Base-by-base conservation (phyloP, 2,888 invertebrate species). In the Drosophila nr. perissopoda region DNA sequence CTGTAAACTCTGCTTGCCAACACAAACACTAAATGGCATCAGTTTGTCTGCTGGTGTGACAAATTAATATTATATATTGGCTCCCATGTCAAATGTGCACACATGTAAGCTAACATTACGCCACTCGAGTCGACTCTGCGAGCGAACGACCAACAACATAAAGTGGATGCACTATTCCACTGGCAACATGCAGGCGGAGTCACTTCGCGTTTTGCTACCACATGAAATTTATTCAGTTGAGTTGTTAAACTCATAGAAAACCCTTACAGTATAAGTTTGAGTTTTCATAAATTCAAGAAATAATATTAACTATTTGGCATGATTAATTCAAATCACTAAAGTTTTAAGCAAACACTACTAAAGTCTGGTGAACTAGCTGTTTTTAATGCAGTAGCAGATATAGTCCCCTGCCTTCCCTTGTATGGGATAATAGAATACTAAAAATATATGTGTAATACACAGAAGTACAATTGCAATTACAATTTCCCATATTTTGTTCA, bases 1-100 rank as follows among this genome's bases (percentile, higher is more conserved):
- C 45, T 65, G 69, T 57, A 13, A 62, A 16, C 57, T 13, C 5
- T 25, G 31, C 5, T 0, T 58, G 45, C 53, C 4, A 62, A 66
- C 34, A 25, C 21, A 62, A 54, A 13, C 48, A 52, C 36, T 56
- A 60, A 62, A 11, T 65, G 58, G 25, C 52, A 31, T 18, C 49
- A 42, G 56, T 72, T 64, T 65, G 48, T 60, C 69, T 67, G 62
- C 49, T 81, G 69, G 54, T 56, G 75, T 80, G 75, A 78, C 72
- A 83, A 83, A 80, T 82, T 60, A 78, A 78, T 70, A 74, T 72
- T 57, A 67, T 63, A 69, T 78, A 78, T 83, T 76, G 88, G 57
- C 58, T 71, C 69, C 54, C 51, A 76, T 75, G 82, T 72, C 71
- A 67, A 83, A 86, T 73, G 57, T 68, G 63, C 77, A 62, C 53